phyloP scores from a whole-genome alignment of 2,797 vertebrate genomes.

The Sebastes baramenuke region DNA sequence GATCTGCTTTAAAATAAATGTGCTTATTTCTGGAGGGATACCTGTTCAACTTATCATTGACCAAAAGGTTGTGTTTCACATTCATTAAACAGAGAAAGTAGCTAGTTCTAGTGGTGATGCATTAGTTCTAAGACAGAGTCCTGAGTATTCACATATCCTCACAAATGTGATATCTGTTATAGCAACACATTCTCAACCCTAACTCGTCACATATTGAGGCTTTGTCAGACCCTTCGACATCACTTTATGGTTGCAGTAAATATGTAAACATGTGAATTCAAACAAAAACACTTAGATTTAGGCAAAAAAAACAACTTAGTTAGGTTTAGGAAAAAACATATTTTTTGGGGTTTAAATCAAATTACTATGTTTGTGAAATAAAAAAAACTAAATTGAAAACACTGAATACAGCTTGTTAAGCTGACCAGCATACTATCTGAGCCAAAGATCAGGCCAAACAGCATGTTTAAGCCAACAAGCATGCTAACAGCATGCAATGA shows the following conservation, averaged over 20 bases:
- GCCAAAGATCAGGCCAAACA: not conserved
- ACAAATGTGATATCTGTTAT: not conserved
- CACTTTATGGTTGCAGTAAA: no score
- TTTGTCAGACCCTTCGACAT: no score
- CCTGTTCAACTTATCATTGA: not conserved
- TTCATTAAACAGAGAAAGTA: not conserved
- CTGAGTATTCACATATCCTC: not conserved
- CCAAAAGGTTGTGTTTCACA: not conserved
- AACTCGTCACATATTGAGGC: no score
- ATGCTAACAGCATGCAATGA: no score
- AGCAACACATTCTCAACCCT: no score
- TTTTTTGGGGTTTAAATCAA: no score
- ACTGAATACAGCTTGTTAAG: not conserved
- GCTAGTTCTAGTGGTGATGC: not conserved
- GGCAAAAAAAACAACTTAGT: no score
- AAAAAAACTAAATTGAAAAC: no score
- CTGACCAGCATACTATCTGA: not conserved
- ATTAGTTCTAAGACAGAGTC: not conserved
- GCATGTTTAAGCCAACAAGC: not conserved
- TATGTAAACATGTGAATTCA: no score
- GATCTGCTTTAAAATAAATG: not conserved
- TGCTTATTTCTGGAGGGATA: not conserved
- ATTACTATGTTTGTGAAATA: no score
- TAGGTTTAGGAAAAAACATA: no score
- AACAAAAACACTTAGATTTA: no score